These are phyloP conservation scores for Petaurus breviceps DNA, from an alignment of 2,113 vertebrate genomes.

Conservation along the genomic window DNA sequence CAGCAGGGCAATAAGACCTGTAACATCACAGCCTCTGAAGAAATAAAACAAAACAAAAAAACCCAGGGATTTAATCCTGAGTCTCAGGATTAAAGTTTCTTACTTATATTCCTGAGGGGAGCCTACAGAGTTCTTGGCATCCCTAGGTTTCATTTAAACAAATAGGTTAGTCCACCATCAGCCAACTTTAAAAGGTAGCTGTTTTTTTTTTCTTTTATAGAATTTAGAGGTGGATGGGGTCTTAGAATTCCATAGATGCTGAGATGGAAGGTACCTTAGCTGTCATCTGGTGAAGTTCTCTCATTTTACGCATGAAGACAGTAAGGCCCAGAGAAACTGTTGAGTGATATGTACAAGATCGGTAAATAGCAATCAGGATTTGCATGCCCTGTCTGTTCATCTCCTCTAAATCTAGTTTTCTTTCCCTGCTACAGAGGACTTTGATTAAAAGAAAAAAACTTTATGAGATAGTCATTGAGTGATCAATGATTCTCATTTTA, in stretches of 20 bases:
- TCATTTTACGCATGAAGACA: background rate
- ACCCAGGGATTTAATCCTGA: background rate
- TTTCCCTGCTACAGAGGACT: background rate
- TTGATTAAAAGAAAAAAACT: constrained; percentile 25
- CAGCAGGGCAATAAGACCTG: background rate
- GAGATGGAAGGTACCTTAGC: background rate
- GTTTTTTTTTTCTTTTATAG: background rate
- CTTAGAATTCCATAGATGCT: background rate
- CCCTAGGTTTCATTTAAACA: background rate
- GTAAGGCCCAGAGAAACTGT: background rate
- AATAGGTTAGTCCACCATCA: background rate
- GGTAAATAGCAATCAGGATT: background rate
- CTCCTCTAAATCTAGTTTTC: background rate
- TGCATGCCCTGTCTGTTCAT: background rate
- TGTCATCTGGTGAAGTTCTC: background rate
- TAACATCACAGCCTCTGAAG: background rate
- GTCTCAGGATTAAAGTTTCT: constrained; percentile 17
- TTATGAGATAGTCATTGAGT: background rate
- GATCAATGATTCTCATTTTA: background rate
- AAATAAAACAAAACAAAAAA: background rate
- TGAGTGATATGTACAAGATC: background rate
- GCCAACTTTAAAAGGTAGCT: constrained; percentile 31
- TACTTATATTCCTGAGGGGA: constrained; percentile 16
- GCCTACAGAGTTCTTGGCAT: background rate
- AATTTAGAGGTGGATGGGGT: background rate